These are phyloP conservation scores for Seriola rivoliana DNA, from an alignment of 2,113 vertebrate genomes.

Conservation along the genomic window DNA sequence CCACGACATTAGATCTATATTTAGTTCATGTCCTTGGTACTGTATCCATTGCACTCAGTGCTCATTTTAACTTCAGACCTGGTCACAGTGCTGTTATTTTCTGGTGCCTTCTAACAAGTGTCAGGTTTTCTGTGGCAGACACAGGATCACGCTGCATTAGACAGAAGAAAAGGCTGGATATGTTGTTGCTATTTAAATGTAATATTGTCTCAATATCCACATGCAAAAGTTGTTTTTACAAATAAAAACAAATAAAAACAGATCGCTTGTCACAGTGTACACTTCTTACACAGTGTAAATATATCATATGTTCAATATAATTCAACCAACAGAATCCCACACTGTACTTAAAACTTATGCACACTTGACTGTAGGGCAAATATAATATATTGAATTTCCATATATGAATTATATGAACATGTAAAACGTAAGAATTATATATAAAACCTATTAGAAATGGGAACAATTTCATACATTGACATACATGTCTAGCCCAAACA, in stretches of 20 bases:
- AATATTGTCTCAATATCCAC: conserved; percentile 5
- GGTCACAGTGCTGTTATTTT: not conserved
- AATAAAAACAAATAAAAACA: conserved; percentile 5
- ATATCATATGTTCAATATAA: not conserved
- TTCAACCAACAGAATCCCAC: no score
- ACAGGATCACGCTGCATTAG: conserved; percentile 2
- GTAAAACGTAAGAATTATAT: no score
- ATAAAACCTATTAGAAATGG: no score
- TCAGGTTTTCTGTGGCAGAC: not conserved
- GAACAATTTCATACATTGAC: no score
- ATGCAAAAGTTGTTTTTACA: not conserved
- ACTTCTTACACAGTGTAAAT: not conserved
- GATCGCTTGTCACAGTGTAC: not conserved
- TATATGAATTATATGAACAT: no score
- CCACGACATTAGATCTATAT: not conserved
- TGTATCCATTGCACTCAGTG: not conserved
- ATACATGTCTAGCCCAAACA: no score
- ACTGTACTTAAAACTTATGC: no score
- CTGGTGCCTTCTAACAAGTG: conserved; percentile 11
- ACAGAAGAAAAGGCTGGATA: conserved; percentile 2
- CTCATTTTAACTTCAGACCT: not conserved
- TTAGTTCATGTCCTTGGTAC: not conserved
- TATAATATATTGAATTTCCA: no score
- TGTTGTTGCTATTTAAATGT: conserved; percentile 23
- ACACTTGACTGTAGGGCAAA: no score